Evolutionary conservation across 2,113 vertebrate genomes (phyloP).

Genomic region (Acanthisitta chloris): DNA sequence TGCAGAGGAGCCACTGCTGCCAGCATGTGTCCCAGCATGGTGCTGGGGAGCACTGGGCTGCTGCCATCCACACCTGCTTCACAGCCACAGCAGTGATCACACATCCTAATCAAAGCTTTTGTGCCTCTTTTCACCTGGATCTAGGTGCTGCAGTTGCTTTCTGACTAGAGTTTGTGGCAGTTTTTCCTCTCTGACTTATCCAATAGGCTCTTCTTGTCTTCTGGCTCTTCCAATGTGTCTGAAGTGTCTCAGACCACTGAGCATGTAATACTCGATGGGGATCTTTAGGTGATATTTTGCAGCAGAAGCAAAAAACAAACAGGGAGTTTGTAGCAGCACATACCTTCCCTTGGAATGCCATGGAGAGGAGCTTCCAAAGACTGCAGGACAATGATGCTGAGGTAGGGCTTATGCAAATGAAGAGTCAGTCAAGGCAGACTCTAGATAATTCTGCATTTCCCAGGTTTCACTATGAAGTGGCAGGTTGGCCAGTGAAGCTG

Average conservation of each 20-base stretch:
- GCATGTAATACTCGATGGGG: fast-evolving
- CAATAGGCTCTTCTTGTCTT: neutral
- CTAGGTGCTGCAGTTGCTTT: neutral
- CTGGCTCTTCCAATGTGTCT: neutral
- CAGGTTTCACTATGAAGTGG: neutral
- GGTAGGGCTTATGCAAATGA: neutral
- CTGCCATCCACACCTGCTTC: neutral
- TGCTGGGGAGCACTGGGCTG: neutral
- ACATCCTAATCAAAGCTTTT: neutral
- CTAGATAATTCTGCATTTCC: fast-evolving
- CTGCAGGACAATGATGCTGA: neutral
- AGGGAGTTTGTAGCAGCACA: fast-evolving
- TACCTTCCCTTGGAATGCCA: neutral
- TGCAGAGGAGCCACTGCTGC: neutral
- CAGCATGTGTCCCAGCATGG: neutral
- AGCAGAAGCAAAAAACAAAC: neutral
- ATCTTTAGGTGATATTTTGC: neutral
- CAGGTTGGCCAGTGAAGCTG: neutral
- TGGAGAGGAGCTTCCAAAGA: neutral
- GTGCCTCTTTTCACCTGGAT: fast-evolving
- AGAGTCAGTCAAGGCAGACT: neutral
- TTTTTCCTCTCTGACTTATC: neutral
- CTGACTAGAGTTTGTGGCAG: neutral
- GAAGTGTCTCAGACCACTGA: neutral
- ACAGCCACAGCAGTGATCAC: neutral